Evolutionary conservation across 2,797 vertebrate species (phyloP), one percentile per base, ranked within the genome.

Genomic region (Scolopax rusticola): DNA sequence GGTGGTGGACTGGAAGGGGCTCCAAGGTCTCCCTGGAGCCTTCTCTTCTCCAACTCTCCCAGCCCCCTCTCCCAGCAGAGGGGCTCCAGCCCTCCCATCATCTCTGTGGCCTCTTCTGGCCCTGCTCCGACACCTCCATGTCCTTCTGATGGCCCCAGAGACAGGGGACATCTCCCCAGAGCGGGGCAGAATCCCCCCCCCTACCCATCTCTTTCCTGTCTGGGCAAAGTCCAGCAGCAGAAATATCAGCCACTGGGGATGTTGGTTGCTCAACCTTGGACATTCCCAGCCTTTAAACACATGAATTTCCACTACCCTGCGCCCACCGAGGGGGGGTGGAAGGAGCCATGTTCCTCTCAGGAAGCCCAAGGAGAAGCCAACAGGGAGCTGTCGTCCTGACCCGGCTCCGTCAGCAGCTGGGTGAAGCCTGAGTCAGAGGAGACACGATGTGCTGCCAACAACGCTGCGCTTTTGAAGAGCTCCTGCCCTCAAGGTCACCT

Each of bases 271-370:
- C 84, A 82, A 82, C 59, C 53, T 60, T 18, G 60, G 60, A 65
- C 14, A 18, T 67, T 76, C 19, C 64, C 65, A 51, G 25, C 70
- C 27, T 41, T 68, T 13, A 23, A 32, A 41, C 9, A 15, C 33
- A 8, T 0, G 1, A n/a, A 51, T 15, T 40, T 75, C 57, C 57
- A 47, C 30, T 25, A 6, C 63, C 23, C n/a, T 38, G 45, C 1
- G 0, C 59, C n/a, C 15, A 11, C n/a, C 1, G 50, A 65, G 65
- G 70, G 53, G 59, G 78, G 45, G 64, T 12, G 32, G 36, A 47
- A 15, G 40, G 18, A 71, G 38, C 45, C 15, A 1, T 4, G 5
- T 3, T 0, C 7, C 32, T 16, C 36, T 28, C 2, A 1, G n/a
- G 36, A 57, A n/a, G 40, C 59, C 51, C 11, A 8, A 40, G 45